Evolutionary conservation across 2,797 vertebrate genomes (phyloP), one percentile per base, ranked within the genome.

Genomic region (Babyrousa celebensis): DNA sequence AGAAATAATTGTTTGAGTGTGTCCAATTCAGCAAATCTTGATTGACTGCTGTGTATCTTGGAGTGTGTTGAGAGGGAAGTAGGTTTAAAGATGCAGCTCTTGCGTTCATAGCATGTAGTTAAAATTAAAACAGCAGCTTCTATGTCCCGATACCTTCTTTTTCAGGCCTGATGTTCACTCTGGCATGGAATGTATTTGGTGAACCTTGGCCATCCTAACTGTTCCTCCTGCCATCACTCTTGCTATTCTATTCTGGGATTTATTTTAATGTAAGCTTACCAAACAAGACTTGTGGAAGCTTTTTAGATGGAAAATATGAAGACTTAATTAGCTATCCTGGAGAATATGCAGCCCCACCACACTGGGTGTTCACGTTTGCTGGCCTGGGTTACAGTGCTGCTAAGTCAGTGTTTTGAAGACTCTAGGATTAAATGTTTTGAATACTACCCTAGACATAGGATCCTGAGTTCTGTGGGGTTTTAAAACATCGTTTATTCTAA

Each of bases 401-500:
- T 29, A 1, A 40, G 23, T 43, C 29, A 20, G 56, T 16, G 29
- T 56, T 90, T 63, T 12, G 78, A 48, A 56, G 9, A 6, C 58
- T 27, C 12, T 54, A 1, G 2, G 5, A 12, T 84, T 74, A 27
- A 77, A n/a, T 72, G 43, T 95, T 89, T 67, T 63, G 23, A 83
- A 62, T 88, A 29, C 11, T 14, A 85, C 23, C 8, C 7, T n/a
- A 52, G 29, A 18, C 15, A 15, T 52, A 70, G 18, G 27, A 23
- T 86, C 25, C 60, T 89, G 36, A 20, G 11, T 36, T 94, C 17
- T 70, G 27, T 89, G 48, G 25, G 48, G 2, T 14, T 32, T 67
- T 71, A 75, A 86, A 78, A 72, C 36, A 68, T 56, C 6, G 21
- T 77, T 87, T 54, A 77, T 91, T 91, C 74, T 88, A 70, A 52